Evolutionary conservation across 2,797 vertebrate genomes (phyloP), one percentile per base, ranked within the genome.

Genomic region (Apodemus agrarius): DNA sequence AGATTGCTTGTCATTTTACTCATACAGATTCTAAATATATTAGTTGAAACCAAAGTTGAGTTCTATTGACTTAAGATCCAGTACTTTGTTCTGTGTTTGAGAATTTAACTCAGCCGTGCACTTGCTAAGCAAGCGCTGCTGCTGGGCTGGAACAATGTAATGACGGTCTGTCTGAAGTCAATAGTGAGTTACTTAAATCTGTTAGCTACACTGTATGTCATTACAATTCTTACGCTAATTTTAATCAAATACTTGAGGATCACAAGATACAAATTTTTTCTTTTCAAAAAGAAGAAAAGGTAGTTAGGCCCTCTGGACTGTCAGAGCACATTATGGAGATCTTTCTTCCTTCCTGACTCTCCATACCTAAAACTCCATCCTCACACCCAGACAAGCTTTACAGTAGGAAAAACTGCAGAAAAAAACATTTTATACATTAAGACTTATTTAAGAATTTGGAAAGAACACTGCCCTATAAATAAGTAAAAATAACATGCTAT

Each of bases 191-290:
- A 90, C 14, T 82, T 86, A 86, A 84, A 83, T 78, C 88, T 85
- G 21, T 17, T 93, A 90, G 43, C 13, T 74, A 91, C 40, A 22
- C 3, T 65, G 3, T 16, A 6, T 87, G 65, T 8, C 46, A 61
- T 52, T 86, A 90, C 12, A 88, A 95, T 92, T 90, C 40, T 57
- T 89, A 84, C 78, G 12, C 13, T 69, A 14, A 76, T 69, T 82
- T 91, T n/a, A 96, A 90, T 88, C 76, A 97, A 95, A 94, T 7
- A 92, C 31, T 80, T 76, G 3, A 96, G 8, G 34, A 92, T 82
- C 63, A 57, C 19, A 91, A 91, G 31, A 96, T 72, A 91, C 0
- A 95, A 79, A 76, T 72, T 86, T 92, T 49, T 69, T 54, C 31
- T 89, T 91, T 93, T 5, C 9, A 92, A 95, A 96, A 87, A 52